phyloP scores from a whole-genome alignment of 2,888 invertebrate genomes.

The Drosophila testacea region DNA sequence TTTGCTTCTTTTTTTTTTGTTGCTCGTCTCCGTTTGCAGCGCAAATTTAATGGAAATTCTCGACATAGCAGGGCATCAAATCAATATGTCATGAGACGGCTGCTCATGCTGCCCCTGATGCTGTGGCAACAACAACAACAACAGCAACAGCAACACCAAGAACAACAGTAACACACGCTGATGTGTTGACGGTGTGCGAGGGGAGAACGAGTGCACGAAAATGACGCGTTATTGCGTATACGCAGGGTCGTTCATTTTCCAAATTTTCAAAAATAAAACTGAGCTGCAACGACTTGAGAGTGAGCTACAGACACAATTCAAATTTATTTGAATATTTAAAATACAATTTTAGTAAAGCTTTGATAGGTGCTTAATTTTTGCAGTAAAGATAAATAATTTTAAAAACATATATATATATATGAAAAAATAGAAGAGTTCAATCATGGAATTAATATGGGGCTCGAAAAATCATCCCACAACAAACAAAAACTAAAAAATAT shows the following conservation, averaged over 20 bases:
- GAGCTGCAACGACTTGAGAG: conserved; percentile 1
- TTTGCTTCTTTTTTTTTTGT: conserved; percentile 2
- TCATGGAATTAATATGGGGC: too few relatives aligned
- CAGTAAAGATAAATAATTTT: too few relatives aligned
- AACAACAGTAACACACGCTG: conserved; percentile 37
- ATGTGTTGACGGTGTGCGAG: conserved; percentile 60
- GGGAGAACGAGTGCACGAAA: conserved; percentile 33
- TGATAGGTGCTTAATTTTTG: too few relatives aligned
- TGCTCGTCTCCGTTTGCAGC: conserved; percentile 40
- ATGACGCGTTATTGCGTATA: conserved; percentile 68
- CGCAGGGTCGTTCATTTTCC: conserved; percentile 51
- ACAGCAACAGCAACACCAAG: conserved; percentile 8
- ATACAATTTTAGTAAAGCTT: background rate
- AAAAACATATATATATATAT: too few relatives aligned
- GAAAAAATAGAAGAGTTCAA: too few relatives aligned
- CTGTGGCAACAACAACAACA: conserved; percentile 40
- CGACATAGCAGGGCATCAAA: conserved; percentile 78
- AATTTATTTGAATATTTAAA: background rate
- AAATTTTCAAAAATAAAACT: conserved; percentile 31
- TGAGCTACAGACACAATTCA: conserved; percentile 12
- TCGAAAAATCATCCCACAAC: too few relatives aligned
- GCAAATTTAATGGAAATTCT: conserved; percentile 78
- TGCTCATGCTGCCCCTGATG: conserved; percentile 33
- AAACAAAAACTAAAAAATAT: too few relatives aligned
- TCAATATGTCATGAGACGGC: conserved; percentile 79